Conservation (phyloP, 2,888 invertebrate genomes). For the Epinotia ramella region DNA sequence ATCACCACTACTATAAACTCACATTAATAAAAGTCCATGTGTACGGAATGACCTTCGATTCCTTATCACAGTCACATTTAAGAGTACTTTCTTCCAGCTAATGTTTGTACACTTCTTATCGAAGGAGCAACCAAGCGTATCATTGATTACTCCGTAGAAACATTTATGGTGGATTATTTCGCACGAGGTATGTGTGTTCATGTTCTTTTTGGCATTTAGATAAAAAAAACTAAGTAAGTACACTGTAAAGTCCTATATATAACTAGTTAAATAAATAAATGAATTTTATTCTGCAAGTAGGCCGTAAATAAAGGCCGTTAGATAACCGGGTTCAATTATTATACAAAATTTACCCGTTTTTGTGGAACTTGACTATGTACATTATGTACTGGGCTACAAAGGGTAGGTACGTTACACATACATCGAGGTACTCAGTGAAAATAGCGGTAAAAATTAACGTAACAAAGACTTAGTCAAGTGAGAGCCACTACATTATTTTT, state of each 20-base stretch:
- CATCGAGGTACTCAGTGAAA: background rate
- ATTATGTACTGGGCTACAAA: background rate
- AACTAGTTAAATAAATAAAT: background rate
- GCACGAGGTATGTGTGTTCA: background rate
- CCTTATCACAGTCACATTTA: conserved; percentile 20
- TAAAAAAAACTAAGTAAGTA: background rate
- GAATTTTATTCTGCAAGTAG: too few relatives aligned
- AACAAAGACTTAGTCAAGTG: background rate
- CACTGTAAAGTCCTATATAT: background rate
- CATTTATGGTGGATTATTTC: conserved; percentile 13
- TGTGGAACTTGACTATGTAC: too few relatives aligned
- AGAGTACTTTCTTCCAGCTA: conserved; percentile 21
- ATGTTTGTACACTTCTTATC: conserved; percentile 26
- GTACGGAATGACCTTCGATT: conserved; percentile 21
- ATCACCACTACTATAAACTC: background rate
- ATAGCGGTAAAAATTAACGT: background rate
- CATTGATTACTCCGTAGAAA: conserved; percentile 28
- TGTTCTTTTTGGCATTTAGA: too few relatives aligned
- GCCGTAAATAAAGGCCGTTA: too few relatives aligned
- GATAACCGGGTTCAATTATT: background rate
- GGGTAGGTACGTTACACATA: background rate
- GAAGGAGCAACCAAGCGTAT: conserved; percentile 8
- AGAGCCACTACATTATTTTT: too few relatives aligned
- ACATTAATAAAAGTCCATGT: background rate
- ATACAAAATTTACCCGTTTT: background rate